Conservation (phyloP, 2,888 invertebrate species). For the Anorthoa munda region DNA sequence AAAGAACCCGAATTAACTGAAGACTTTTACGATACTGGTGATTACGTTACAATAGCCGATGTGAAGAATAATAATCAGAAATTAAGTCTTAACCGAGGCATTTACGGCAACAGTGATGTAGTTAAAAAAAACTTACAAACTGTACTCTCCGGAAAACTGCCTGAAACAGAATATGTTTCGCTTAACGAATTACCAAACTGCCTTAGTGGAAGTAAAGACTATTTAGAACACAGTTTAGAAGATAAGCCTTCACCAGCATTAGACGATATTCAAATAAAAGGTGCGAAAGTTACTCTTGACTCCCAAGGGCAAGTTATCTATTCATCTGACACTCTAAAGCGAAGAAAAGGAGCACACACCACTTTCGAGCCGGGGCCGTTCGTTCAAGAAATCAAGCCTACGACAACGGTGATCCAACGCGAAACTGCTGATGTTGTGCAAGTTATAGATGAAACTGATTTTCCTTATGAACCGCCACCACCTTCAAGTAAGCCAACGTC, state of each 20-base stretch:
- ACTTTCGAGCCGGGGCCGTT: conserved; percentile 97
- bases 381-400: conserved; percentile 92
- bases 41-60: conserved; percentile 96
- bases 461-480: conserved; percentile 84
- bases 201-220: conserved; percentile 85
- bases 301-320: conserved; percentile 97
- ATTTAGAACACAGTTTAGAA: conserved; percentile 81
- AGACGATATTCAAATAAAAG: conserved; percentile 90
- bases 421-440: conserved; percentile 85
- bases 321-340: conserved; percentile 95
- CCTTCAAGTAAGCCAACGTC: conserved; percentile 90
- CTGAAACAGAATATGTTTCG: conserved; percentile 95
- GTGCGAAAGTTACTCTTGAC: conserved; percentile 95
- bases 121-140: conserved; percentile 92
- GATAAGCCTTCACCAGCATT: conserved; percentile 79
- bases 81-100: conserved; percentile 81
- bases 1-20: conserved; percentile 88
- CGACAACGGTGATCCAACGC: conserved; percentile 82
- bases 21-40: conserved; percentile 92
- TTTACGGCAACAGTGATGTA: conserved; percentile 93
- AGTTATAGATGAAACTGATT: conserved; percentile 86
- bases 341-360: conserved; percentile 95
- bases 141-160: conserved; percentile 91
- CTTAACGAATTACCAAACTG: conserved; percentile 94
- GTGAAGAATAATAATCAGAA: conserved; percentile 95